Base-by-base conservation (phyloP, 1,140 invertebrate species). In the Drosophila cardini region DNA sequence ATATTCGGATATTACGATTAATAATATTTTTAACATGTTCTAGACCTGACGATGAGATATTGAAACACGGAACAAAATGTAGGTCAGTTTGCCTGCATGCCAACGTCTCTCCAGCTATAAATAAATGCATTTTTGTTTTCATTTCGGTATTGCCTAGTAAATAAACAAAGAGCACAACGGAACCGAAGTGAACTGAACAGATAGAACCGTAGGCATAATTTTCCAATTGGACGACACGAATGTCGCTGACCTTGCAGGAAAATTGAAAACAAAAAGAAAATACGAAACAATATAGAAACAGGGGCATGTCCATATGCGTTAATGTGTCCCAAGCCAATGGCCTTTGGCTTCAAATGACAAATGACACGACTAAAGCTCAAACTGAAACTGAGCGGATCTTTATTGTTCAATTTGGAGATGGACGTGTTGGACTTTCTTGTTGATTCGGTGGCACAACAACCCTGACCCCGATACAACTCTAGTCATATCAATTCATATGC, bases 61-160 rank as follows among this genome's bases (percentile, higher is more conserved):
- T 9, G n/a, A 45, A 43, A 84, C 63, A 73, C 81, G 80, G 68
- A 82, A 78, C 72, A 50, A 53, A 72, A 86, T 87, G 76, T 71
- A 81, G 77, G 83, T 81, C 79, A 69, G 73, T 78, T 76, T 68
- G 74, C 26, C 36, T 73, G 71, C 64, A 74, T 70, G 57, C 57
- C 63, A 38, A 70, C 53, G 73, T 74, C 72, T 74, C 72, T 78
- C 76, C 72, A 71, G 72, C 76, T 78, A 78, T 61, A 78, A 78
- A 78, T 78, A 78, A 78, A 68, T 79, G 77, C 80, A 77, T 76
- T 80, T 80, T 30, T 71, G 65, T 52, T 76, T 71, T 83, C 68
- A 64, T 57, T 68, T 61, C 48, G 45, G 69, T 68, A 83, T 76
- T 68, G 82, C 75, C 76, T 72, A 61, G 79, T 82, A 77, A 75